Evolutionary conservation across 2,113 vertebrate species (phyloP).

Genomic region (Budorcas taxicolor): DNA sequence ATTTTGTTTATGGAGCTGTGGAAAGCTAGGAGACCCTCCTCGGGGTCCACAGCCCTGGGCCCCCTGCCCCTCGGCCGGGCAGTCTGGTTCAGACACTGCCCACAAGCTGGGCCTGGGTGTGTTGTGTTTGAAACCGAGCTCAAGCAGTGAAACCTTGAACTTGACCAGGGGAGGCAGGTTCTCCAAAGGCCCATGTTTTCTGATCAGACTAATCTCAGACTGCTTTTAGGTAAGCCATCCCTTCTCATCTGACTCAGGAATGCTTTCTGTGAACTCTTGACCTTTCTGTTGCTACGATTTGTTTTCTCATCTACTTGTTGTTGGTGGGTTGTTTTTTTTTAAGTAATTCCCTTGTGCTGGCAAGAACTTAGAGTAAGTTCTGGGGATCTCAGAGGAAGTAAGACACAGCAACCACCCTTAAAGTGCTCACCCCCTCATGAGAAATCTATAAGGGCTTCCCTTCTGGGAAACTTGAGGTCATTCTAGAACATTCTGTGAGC

Average conservation of each 20-base stretch:
- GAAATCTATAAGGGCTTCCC: not conserved
- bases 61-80: rapidly evolving
- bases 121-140: not conserved
- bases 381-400: too few species aligned
- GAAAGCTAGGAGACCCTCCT: not conserved
- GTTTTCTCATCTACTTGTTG: not conserved
- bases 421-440: rapidly evolving
- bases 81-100: not conserved
- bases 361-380: rapidly evolving
- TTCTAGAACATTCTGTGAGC: not conserved
- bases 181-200: not conserved
- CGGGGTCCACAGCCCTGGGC: not conserved
- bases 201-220: not conserved
- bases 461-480: not conserved
- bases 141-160: not conserved
- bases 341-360: rapidly evolving
- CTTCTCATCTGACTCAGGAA: not conserved
- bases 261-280: not conserved
- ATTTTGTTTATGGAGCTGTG: not conserved
- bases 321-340: not conserved
- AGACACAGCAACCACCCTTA: not conserved
- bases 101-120: not conserved
- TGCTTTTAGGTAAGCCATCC: not conserved
- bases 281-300: not conserved
- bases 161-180: not conserved